Evolutionary conservation across 1,140 invertebrate genomes (phyloP).

Genomic region (Fopius arisanus): DNA sequence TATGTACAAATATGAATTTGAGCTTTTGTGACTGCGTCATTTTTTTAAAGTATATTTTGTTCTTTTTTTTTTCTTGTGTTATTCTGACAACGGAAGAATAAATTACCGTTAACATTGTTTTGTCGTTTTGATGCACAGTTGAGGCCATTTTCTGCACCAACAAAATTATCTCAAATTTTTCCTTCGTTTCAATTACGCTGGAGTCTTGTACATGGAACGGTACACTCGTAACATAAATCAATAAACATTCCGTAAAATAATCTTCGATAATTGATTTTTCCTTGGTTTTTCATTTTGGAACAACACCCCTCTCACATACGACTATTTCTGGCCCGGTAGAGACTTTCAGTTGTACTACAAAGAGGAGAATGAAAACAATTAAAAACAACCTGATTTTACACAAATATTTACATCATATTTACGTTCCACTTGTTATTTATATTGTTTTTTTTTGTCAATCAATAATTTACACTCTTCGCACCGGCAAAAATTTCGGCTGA

Average conservation of each 20-base stretch:
- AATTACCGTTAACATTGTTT: conserved; percentile 36
- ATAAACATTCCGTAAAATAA: background rate
- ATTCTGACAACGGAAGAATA: conserved; percentile 56
- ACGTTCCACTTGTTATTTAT: background rate
- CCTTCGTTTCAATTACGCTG: background rate
- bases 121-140: conserved; percentile 3
- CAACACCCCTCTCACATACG: conserved; percentile 30
- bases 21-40: conserved; percentile 51
- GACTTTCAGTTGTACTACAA: conserved; percentile 33
- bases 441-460: conserved; percentile 1
- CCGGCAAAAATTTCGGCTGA: conserved; percentile 7
- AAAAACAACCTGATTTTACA: conserved; percentile 47
- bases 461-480: conserved; percentile 10
- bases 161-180: background rate
- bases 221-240: background rate
- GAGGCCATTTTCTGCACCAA: background rate
- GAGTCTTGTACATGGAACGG: background rate
- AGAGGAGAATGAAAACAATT: conserved; percentile 18
- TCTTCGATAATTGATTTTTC: conserved; percentile 2
- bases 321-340: conserved; percentile 37
- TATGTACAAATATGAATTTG: conserved; percentile 65
- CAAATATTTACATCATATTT: conserved; percentile 46
- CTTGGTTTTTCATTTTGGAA: conserved; percentile 24
- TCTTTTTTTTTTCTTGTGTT: conserved; percentile 13
- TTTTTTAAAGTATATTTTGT: conserved; percentile 46